A percentile compares a stretch with the other conserved stretches of the same genome.
phyloP scores from a whole-genome alignment of 2,888 invertebrate species.

The Frankliniella fusca region DNA sequence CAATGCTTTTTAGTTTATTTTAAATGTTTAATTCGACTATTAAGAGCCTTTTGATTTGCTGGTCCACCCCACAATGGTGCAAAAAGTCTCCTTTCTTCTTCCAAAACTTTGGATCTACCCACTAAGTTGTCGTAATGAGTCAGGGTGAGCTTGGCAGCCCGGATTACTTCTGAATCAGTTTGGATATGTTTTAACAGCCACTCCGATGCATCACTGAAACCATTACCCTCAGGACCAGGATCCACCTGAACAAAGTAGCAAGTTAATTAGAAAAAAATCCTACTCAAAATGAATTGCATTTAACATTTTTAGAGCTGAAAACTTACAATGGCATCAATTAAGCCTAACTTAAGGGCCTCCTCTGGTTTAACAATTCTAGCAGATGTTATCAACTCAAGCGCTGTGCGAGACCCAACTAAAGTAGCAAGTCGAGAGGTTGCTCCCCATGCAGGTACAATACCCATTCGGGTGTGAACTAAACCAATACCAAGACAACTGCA shows the following conservation, averaged over 20 bases:
- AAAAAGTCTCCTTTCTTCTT: conserved; percentile 46
- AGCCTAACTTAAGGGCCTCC: conserved; percentile 46
- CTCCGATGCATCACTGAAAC: conserved; percentile 40
- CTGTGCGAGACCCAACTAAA: conserved; percentile 46
- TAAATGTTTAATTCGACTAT: conserved; percentile 46
- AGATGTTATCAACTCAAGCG: conserved; percentile 47
- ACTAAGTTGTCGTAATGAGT: conserved; percentile 27
- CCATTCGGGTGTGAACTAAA: conserved; percentile 52
- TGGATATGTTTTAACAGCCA: conserved; percentile 44
- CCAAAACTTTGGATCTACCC: conserved; percentile 39
- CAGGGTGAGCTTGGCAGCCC: conserved; percentile 40
- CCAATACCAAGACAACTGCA: conserved; percentile 43
- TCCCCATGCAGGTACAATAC: conserved; percentile 53
- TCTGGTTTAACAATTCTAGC: conserved; percentile 43
- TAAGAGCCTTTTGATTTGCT: conserved; percentile 45
- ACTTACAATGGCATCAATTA: conserved; percentile 45
- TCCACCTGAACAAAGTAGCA: not conserved
- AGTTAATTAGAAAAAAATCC: conserved; percentile 18
- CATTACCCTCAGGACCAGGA: conserved; percentile 36
- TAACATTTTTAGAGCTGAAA: not conserved
- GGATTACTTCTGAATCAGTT: conserved; percentile 42
- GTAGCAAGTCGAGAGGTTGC: conserved; percentile 48
- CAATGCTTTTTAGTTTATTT: not conserved
- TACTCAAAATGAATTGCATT: not conserved
- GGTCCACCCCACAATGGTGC: conserved; percentile 48